Conservation (phyloP, 2,888 invertebrate genomes). For the Lasioglossum figueresi region DNA sequence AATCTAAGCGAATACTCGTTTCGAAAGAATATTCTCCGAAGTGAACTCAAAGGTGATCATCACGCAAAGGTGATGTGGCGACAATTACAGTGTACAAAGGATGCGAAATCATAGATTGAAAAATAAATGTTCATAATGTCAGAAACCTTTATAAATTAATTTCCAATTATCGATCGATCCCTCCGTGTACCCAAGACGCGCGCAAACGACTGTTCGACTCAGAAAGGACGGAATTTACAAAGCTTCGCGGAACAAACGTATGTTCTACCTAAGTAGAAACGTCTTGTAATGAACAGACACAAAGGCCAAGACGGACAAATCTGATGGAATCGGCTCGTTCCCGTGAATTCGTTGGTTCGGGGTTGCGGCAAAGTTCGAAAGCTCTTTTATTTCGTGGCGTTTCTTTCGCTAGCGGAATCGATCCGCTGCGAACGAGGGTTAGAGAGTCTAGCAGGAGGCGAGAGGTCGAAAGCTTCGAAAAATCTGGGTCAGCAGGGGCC, state of each 20-base stretch:
- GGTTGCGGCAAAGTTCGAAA: not conserved
- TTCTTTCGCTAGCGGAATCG: not conserved
- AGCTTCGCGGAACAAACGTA: not conserved
- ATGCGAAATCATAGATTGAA: not conserved
- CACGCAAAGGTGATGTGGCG: too few relatives aligned
- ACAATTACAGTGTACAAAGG: not conserved
- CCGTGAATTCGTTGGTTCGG: not conserved
- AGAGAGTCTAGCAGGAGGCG: not conserved
- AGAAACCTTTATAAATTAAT: too few relatives aligned
- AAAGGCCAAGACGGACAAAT: not conserved
- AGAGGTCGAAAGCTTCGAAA: not conserved
- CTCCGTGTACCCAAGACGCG: not conserved
- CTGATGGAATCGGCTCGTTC: not conserved
- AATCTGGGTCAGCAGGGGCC: constrained; percentile 2
- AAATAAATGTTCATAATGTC: not conserved
- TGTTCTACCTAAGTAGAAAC: not conserved
- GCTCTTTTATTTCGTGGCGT: not conserved
- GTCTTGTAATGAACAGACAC: not conserved
- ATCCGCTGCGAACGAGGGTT: not conserved
- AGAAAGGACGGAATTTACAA: not conserved
- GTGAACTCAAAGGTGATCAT: not conserved
- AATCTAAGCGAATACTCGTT: not conserved
- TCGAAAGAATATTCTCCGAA: not conserved
- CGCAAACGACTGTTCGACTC: not conserved
- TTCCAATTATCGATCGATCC: not conserved